Evolutionary conservation across 2,888 invertebrate species (phyloP).

Genomic region (Rotaria macrura): DNA sequence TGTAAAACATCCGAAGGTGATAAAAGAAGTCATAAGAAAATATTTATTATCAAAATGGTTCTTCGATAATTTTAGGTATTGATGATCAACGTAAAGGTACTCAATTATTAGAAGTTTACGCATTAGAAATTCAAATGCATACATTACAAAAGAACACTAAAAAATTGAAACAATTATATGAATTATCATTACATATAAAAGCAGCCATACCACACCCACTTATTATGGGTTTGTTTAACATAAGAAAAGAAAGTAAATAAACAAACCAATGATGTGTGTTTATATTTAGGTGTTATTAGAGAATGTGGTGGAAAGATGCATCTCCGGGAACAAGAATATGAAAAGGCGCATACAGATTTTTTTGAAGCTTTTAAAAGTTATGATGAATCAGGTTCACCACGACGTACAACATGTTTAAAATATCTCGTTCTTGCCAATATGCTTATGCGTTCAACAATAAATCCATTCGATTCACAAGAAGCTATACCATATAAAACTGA

Average conservation of each 20-base stretch:
- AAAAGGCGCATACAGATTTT: constrained; percentile 96
- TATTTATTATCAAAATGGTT: not conserved
- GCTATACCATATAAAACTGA: constrained; percentile 99
- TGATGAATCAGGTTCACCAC: constrained; percentile 91
- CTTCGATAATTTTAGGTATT: constrained; percentile 65
- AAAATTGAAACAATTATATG: constrained; percentile 73
- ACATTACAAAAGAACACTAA: constrained; percentile 99
- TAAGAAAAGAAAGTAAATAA: not conserved
- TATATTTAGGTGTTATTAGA: constrained; percentile 42
- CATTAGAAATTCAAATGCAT: constrained; percentile 98
- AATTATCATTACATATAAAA: constrained; percentile 93
- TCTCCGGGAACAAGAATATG: constrained; percentile 90
- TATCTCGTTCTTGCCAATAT: constrained; percentile 95
- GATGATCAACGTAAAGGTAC: constrained; percentile 92
- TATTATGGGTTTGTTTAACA: constrained; percentile 89
- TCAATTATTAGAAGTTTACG: constrained; percentile 91
- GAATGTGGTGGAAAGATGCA: constrained; percentile 99
- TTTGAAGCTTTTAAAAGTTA: constrained; percentile 99
- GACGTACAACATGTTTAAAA: constrained; percentile 89
- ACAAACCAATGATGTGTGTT: too few relatives aligned
- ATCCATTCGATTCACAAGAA: constrained; percentile 98
- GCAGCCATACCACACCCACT: constrained; percentile 99
- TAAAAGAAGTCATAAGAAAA: constrained; percentile 49
- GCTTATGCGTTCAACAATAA: constrained; percentile 98
- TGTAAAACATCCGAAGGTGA: constrained; percentile 59